Base-by-base conservation (phyloP, 2,113 vertebrate genomes). In the Terrapene triunguis region DNA sequence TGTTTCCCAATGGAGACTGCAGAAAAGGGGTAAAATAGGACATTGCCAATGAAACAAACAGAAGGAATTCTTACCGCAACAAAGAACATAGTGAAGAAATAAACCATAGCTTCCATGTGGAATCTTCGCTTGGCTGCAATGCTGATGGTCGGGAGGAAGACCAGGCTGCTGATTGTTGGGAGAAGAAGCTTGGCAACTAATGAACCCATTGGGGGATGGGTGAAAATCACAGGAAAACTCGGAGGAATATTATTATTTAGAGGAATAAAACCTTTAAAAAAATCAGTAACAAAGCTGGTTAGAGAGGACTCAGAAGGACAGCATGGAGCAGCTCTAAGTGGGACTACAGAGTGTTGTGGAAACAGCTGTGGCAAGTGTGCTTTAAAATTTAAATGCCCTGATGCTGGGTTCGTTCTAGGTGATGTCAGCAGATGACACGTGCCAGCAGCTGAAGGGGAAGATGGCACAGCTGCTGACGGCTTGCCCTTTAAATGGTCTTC, bases 41-140 rank as follows among this genome's bases (percentile, higher is more conserved):
- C 32, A 47, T n/a, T 13, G 79, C 13, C 22, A 85, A 48, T 47
- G 59, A 13, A 93, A 1, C 9, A 29, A 80, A 32, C 4, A 10
- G 9, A n/a, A 48, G 32, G 79, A 27, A 29, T 51, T 88, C 99
- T 99, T 98, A 99, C 99, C 98, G 98, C 98, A 24, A 98, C 98
- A 48, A 99, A 99, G 98, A 99, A 99, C 98, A 99, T 99, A 94
- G 99, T 99, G 98, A 99, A 99, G 98, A 99, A 99, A 95, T 99
- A 99, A 88, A 99, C 99, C 99, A 99, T 99, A 94, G 99, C 99
- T 96, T 99, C 99, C 99, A 99, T 99, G 98, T 99, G 99, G 97
- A 99, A 99, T 12, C 99, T 99, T 81, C 99, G 97, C 97, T 99
- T 99, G 97, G 99, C 98, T 0, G 99, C 99, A 2, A 99, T 98